These are phyloP conservation scores for Tachysurus vachellii DNA, from an alignment of 2,113 vertebrate genomes.

Conservation along the genomic window DNA sequence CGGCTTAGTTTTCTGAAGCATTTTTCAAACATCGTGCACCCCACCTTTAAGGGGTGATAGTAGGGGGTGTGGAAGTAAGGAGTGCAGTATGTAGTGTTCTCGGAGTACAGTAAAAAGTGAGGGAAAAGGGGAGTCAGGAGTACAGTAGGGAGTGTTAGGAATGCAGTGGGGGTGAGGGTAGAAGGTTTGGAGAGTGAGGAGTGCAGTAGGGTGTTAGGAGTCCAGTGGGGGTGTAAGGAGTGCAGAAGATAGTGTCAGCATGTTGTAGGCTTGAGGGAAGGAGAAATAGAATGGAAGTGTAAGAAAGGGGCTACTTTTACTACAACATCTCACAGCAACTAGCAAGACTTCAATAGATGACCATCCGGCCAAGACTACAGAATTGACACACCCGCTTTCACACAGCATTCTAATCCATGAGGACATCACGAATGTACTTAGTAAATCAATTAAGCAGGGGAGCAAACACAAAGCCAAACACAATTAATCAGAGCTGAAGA, in stretches of 20 bases:
- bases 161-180: background rate
- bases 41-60: no score
- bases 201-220: background rate
- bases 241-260: background rate
- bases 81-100: background rate
- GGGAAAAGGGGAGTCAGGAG: background rate
- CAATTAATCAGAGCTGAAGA: constrained; percentile 37
- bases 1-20: no score
- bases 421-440: constrained; percentile 24
- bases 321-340: constrained; percentile 32
- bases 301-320: constrained; percentile 15
- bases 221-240: background rate
- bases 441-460: constrained; percentile 37
- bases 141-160: background rate
- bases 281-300: background rate
- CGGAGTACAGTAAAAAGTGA: background rate
- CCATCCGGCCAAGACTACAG: constrained; percentile 58
- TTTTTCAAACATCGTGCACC: no score
- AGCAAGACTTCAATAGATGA: constrained; percentile 62
- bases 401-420: constrained; percentile 27
- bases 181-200: background rate
- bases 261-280: no score
- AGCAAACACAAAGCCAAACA: constrained; percentile 42
- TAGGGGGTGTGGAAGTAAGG: background rate
- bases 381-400: constrained; percentile 6